Base-by-base conservation (phyloP, 2,113 vertebrate species). In the Romanogobio albipinnatus region DNA sequence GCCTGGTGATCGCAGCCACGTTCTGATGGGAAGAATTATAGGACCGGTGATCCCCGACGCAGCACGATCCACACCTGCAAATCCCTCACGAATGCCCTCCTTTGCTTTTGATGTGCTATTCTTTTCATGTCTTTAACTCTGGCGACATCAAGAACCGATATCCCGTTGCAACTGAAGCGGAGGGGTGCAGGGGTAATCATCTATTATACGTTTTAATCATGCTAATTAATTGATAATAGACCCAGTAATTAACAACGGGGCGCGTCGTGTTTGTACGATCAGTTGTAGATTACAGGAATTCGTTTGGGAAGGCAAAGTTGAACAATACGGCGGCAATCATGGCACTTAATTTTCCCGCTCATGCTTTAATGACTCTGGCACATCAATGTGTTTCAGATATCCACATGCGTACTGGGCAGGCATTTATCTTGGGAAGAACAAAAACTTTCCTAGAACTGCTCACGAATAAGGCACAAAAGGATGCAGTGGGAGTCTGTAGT, bases 171-270 rank as follows among this genome's bases (percentile, higher is more conserved):
- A 87, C 88, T 84, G 87, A 88, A 85, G 87, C 84, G 51, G 87
- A 88, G 90, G 90, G 90, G 90, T 91, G 88, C 87, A 87, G 87
- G 78, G 88, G 49, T 85, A 81, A 49, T 78, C 51, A 78, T 43
- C 76, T 29, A n/a, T 93, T 93, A 94, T 92, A 85, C 87, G 64
- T 93, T 92, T 93, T 95, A 95, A 95, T 95, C 93, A 94, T 94
- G 92, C 93, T 94, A 95, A 95, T 95, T 94, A 94, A 94, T 91
- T 91, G 92, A 94, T 94, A 95, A 94, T 94, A 91, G 93, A 88
- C 88, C 90, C 87, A 80, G 91, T 95, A 95, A 95, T 92, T 93
- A 95, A 93, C 89, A 90, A 91, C 84, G 62, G 89, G 91, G 90
- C 92, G 91, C 90, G 91, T 93, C 91, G 92, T 93, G 93, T 93